These are phyloP conservation scores for Dipus sagitta DNA, from an alignment of 2,797 vertebrate genomes.

Conservation along the genomic window DNA sequence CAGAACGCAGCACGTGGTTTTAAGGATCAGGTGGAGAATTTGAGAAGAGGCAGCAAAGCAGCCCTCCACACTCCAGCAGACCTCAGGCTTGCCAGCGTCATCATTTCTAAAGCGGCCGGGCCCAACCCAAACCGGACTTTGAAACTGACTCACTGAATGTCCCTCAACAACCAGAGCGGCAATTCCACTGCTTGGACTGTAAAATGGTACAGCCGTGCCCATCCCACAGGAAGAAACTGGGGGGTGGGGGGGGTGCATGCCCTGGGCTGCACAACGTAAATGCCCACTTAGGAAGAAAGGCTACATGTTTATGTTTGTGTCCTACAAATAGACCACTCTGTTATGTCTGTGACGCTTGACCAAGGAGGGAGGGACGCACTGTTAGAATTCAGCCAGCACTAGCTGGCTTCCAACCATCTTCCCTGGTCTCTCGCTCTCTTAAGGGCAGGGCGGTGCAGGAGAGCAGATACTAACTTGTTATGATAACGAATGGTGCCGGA, in stretches of 20 bases:
- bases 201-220: neutral
- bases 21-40: neutral
- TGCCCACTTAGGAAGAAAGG: neutral
- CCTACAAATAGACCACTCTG: neutral
- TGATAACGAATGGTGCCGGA: constrained; percentile 95
- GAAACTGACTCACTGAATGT: neutral
- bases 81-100: neutral
- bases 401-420: neutral
- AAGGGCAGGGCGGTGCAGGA: neutral
- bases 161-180: neutral
- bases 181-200: neutral
- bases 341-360: neutral
- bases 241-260: no score
- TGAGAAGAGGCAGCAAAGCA: neutral
- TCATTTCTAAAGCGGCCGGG: neutral
- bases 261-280: neutral
- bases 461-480: constrained; percentile 91
- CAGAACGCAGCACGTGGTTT: neutral
- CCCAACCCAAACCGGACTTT: neutral
- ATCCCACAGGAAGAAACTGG: no score
- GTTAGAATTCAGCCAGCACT: neutral
- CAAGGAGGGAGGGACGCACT: no score
- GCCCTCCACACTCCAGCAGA: neutral
- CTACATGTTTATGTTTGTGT: neutral
- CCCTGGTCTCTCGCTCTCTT: neutral